Conservation (phyloP, 2,888 invertebrate genomes). For the Lordiphosa fenestrarum region DNA sequence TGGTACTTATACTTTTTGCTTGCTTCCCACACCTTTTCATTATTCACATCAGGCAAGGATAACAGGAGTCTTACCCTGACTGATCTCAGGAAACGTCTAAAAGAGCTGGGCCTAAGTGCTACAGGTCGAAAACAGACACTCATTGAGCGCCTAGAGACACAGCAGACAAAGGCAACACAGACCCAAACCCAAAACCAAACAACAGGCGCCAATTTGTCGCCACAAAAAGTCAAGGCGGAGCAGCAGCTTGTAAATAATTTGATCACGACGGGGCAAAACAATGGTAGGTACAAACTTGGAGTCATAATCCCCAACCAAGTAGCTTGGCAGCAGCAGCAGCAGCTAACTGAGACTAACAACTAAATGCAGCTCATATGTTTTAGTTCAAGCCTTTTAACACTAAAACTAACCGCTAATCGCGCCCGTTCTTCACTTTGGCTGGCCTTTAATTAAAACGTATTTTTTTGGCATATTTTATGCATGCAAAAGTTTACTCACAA, state of each 20-base stretch:
- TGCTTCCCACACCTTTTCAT: constrained; percentile 6
- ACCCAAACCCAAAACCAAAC: background rate
- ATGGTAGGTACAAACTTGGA: constrained; percentile 47
- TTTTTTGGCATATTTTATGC: constrained; percentile 45
- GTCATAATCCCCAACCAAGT: background rate
- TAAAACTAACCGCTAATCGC: constrained; percentile 24
- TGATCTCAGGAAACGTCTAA: constrained; percentile 63
- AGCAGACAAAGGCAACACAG: constrained; percentile 13
- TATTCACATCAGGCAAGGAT: constrained; percentile 24
- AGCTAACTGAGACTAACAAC: background rate
- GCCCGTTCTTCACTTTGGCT: constrained; percentile 7
- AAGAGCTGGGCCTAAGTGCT: constrained; percentile 57
- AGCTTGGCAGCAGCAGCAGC: background rate
- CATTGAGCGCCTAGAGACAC: constrained; percentile 61
- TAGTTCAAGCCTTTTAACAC: constrained; percentile 12
- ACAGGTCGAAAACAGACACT: constrained; percentile 64
- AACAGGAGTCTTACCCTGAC: constrained; percentile 52
- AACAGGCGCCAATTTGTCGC: constrained; percentile 52
- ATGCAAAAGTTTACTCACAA: constrained; percentile 35
- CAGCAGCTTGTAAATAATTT: constrained; percentile 43
- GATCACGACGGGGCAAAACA: constrained; percentile 17
- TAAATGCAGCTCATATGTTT: constrained; percentile 1
- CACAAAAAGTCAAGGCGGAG: constrained; percentile 7
- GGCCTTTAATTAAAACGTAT: constrained; percentile 27
- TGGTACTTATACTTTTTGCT: constrained; percentile 10